Conservation (phyloP, 2,888 invertebrate species). For the Iselma pallidipennis region DNA sequence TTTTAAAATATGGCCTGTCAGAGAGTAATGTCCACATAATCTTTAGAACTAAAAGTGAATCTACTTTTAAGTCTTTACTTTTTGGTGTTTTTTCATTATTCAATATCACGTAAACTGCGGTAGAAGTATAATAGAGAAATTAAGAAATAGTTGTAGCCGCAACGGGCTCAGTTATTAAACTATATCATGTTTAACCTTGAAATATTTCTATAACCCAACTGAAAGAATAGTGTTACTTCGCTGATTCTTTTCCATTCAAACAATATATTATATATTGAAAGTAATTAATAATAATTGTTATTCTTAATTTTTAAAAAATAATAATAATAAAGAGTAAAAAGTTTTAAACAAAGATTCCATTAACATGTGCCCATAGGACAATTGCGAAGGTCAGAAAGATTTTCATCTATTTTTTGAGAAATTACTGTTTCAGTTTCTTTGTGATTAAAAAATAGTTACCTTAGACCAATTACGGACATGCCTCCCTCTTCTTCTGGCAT, state of each 20-base stretch:
- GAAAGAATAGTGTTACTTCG: constrained; percentile 37
- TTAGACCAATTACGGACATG: constrained; percentile 68
- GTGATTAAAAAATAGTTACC: constrained; percentile 53
- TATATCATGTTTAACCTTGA: constrained; percentile 49
- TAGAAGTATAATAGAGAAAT: constrained; percentile 16
- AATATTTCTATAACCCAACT: constrained; percentile 48
- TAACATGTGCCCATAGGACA: too few relatives aligned
- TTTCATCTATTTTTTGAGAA: not conserved
- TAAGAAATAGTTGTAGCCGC: constrained; percentile 23
- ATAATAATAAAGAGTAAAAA: too few relatives aligned
- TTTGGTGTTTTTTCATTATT: not conserved
- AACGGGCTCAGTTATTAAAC: constrained; percentile 39
- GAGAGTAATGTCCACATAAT: constrained; percentile 43
- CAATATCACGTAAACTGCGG: not conserved
- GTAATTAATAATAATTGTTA: too few relatives aligned
- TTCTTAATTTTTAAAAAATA: too few relatives aligned
- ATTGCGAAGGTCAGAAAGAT: not conserved
- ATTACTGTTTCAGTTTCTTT: too few relatives aligned
- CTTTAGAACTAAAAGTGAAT: constrained; percentile 10
- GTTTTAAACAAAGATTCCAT: too few relatives aligned
- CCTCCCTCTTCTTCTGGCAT: constrained; percentile 72
- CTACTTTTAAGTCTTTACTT: constrained; percentile 8
- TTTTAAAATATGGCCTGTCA: constrained; percentile 45
- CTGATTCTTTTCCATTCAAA: constrained; percentile 14
- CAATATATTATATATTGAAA: too few relatives aligned